Base-by-base conservation (phyloP, 1,140 invertebrate species). In the Gryon sp. region DNA sequence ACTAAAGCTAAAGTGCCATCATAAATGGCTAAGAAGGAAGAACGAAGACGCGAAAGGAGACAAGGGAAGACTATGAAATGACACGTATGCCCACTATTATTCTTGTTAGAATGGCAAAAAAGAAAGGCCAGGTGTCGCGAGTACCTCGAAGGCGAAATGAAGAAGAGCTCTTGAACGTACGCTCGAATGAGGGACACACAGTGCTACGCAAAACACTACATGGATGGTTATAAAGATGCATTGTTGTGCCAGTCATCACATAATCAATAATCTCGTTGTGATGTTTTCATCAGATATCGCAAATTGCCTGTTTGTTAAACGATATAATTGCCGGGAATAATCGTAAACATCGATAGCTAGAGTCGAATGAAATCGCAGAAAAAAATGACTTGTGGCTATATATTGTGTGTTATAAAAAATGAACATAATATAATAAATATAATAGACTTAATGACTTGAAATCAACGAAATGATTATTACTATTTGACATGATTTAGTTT, bases 71-170 rank as follows among this genome's bases (percentile, higher is more conserved):
- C 73, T 65, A 69, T 76, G 59, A 76, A 76, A 76, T 70, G 65
- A 76, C 73, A 69, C 73, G 73, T 76, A 76, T 70, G 73, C 65
- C n/a, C 53, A 52, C 59, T 65, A 76, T 76, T 70, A 63, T 76
- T 65, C 59, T 59, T 19, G 48, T 69, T 57, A 69, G 52, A 62
- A 76, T 59, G 65, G 41, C 59, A 45, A 50, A 70, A 76, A 69
- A 76, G 62, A 62, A 68, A 76, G 73, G 50, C 73, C 63, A 76
- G 73, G 63, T 76, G 73, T 68, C 55, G 62, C 36, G 46, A 66
- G 70, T 66, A 41, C 20, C 62, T 62, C 26, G 30, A 60, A 75
- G 72, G 16, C 46, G 62, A 74, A 59, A 40, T 34, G 26, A 66
- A 53, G 53, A 50, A 53, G 60, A 45, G 45, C 11, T 24, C 38